phyloP scores from a whole-genome alignment of 2,888 invertebrate species.

The Tipula confusa region DNA sequence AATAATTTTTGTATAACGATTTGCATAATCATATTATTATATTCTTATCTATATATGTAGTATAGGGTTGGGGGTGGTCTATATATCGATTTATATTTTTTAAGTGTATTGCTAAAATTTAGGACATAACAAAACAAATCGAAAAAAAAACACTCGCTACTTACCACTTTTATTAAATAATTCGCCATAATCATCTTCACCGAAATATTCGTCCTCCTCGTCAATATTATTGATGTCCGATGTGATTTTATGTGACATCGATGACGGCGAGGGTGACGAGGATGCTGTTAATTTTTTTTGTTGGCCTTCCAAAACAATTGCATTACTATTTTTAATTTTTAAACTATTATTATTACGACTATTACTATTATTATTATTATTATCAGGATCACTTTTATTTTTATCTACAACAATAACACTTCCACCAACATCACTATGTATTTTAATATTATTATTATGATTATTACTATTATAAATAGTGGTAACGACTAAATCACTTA shows the following conservation, averaged over 20 bases:
- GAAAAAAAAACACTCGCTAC: background rate
- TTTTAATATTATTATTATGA: constrained; percentile 14
- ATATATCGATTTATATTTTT: background rate
- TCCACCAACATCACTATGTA: background rate
- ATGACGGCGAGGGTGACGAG: background rate
- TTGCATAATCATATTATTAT: background rate
- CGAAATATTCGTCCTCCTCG: constrained; percentile 26
- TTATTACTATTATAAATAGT: background rate
- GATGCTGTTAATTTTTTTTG: background rate
- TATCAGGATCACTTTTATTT: background rate
- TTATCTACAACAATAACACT: background rate
- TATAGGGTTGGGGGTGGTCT: background rate
- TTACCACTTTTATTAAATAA: background rate
- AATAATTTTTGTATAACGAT: background rate
- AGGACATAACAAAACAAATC: background rate
- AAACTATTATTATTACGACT: background rate
- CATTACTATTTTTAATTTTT: background rate
- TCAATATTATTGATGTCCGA: constrained; percentile 20
- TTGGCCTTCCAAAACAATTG: background rate
- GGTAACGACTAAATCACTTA: background rate
- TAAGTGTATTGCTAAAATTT: background rate
- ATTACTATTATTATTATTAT: background rate
- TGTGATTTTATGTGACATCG: background rate
- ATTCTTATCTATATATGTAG: background rate
- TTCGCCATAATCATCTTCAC: constrained; percentile 27